Base-by-base conservation (phyloP, 1,140 invertebrate genomes). In the Galendromus occidentalis region DNA sequence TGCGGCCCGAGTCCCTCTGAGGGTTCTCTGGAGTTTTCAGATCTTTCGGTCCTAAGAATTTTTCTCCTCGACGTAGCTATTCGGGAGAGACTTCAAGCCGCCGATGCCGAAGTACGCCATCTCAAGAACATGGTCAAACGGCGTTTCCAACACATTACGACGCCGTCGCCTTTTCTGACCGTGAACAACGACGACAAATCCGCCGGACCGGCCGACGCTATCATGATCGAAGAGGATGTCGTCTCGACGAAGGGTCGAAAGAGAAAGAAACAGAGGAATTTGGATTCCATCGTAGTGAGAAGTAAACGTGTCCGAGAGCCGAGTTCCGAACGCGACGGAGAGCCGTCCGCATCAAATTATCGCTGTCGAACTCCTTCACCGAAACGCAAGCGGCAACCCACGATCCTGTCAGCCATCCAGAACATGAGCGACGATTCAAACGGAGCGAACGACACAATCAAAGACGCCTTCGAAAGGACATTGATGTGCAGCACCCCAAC, bases 381-480 rank as follows among this genome's bases (percentile, higher is more conserved):
- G 2, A 59, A 25, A 17, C 14, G 14, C 14, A 59, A 59, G 25
- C n/a, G 25, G 51, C 51, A 25, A 59, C 33, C 51, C 1, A 59
- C 22, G 51, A 59, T 59, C 14, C 28, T 47, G 4, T 20, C 45
- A 22, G 45, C 14, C 5, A 22, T 47, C 2, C 51, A 33, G 25
- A 59, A 59, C 20, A 59, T 59, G 22, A 59, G 51, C 20, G 51
- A 59, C 5, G 51, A 59, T 59, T 59, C 51, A 2, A 59, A 59
- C 22, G 22, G 9, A 14, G 25, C 51, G 12, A 25, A 59, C 14
- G 20, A 14, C 22, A 25, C 51, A 4, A 33, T 59, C 33, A 25
- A 33, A 14, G 51, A 59, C 14, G 51, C 51, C 2, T 59, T 59
- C 33, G 51, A 59, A 17, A 25, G 51, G 9, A 59, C 51, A 18